These are phyloP conservation scores for Eretmocerus hayati DNA, from an alignment of 2,888 invertebrate species.

Conservation along the genomic window DNA sequence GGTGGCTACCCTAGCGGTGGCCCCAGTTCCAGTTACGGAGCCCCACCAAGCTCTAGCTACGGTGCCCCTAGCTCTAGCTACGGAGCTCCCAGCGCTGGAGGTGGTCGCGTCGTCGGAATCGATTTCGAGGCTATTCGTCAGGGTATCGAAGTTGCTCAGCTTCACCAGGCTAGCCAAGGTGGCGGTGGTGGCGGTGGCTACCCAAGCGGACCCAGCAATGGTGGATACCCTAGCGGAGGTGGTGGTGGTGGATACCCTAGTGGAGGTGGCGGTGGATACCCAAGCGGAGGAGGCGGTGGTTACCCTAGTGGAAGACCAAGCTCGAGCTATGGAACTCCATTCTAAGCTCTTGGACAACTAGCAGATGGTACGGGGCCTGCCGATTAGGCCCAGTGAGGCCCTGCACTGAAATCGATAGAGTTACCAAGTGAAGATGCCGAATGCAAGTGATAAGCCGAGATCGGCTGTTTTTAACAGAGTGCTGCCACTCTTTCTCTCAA, in stretches of 20 bases:
- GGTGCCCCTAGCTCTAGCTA: slow-evolving; percentile 61
- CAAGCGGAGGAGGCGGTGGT: slow-evolving; percentile 51
- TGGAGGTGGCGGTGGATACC: slow-evolving; percentile 50
- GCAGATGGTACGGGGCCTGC: not conserved
- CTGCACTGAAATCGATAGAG: not conserved
- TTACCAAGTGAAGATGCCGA: too few relatives aligned
- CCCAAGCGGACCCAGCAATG: slow-evolving; percentile 45
- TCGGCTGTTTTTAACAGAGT: too few relatives aligned
- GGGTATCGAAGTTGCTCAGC: slow-evolving; percentile 82
- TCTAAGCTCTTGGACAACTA: slow-evolving; percentile 16
- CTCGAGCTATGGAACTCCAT: slow-evolving; percentile 54
- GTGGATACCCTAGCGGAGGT: slow-evolving; percentile 35
- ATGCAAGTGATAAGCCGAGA: not conserved
- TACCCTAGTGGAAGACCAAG: slow-evolving; percentile 50
- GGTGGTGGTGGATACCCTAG: slow-evolving; percentile 46
- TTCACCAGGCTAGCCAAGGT: slow-evolving; percentile 61
- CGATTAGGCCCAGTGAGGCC: not conserved
- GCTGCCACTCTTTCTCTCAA: too few relatives aligned
- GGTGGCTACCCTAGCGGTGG: slow-evolving; percentile 44
- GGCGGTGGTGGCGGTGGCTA: slow-evolving; percentile 47
- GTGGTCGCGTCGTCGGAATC: slow-evolving; percentile 70
- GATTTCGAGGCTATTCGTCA: slow-evolving; percentile 80
- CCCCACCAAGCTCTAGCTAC: slow-evolving; percentile 49
- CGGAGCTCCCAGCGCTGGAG: slow-evolving; percentile 54
- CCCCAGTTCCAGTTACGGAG: slow-evolving; percentile 48